Conservation (phyloP, 2,888 invertebrate species). For the Dicranocentrus wangi region DNA sequence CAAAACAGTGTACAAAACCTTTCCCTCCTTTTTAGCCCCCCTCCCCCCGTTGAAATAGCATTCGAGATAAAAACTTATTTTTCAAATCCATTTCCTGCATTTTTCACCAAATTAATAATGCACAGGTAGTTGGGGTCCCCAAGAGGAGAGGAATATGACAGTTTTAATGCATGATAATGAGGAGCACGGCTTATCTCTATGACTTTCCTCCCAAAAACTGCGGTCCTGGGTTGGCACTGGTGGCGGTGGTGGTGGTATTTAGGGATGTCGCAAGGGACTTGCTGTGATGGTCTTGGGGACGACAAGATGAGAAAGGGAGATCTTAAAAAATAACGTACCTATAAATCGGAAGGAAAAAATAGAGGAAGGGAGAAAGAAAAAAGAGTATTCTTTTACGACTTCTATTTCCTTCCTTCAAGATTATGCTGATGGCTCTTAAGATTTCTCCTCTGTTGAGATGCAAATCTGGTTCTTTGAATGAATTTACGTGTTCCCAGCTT, state of each 20-base stretch:
- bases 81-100: constrained; percentile 39
- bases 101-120: constrained; percentile 49
- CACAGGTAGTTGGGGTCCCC: constrained; percentile 23
- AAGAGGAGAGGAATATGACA: constrained; percentile 43
- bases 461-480: constrained; percentile 36
- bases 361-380: neutral
- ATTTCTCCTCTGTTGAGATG: constrained; percentile 43
- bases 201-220: constrained; percentile 17
- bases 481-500: constrained; percentile 35
- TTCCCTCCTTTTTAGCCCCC: neutral
- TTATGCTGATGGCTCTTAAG: constrained; percentile 45
- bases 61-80: constrained; percentile 11
- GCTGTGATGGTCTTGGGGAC: neutral
- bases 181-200: constrained; percentile 47
- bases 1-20: neutral
- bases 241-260: constrained; percentile 8
- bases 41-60: too few relatives aligned
- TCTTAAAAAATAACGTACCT: constrained; percentile 23
- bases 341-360: constrained; percentile 37
- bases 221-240: neutral
- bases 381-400: constrained; percentile 28
- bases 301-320: constrained; percentile 29
- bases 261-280: constrained; percentile 21
- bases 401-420: constrained; percentile 26
- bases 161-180: constrained; percentile 60